Evolutionary conservation across 1,140 invertebrate genomes (phyloP).

Genomic region (Sitophilus oryzae): DNA sequence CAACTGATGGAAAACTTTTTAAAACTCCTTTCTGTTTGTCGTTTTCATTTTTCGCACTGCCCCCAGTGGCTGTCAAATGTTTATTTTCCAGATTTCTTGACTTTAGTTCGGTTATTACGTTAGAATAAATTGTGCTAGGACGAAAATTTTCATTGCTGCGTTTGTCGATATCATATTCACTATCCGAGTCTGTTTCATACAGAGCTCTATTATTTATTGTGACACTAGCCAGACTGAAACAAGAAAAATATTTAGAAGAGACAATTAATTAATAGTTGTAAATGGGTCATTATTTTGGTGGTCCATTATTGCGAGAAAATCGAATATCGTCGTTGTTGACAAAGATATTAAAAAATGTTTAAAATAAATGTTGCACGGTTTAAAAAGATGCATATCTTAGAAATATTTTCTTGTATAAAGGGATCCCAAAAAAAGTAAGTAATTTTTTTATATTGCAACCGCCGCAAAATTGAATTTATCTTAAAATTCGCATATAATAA

Average conservation of each 20-base stretch:
- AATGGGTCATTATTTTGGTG: background rate
- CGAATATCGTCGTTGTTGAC: background rate
- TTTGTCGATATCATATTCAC: slow-evolving; percentile 10
- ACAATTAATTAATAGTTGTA: slow-evolving; percentile 4
- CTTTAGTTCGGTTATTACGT: slow-evolving; percentile 23
- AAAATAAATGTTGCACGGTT: too few relatives aligned
- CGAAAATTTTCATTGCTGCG: background rate
- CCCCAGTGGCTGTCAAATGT: too few relatives aligned
- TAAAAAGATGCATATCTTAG: too few relatives aligned
- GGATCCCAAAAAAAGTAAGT: too few relatives aligned
- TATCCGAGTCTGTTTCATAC: slow-evolving; percentile 32
- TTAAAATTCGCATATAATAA: too few relatives aligned
- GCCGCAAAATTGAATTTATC: too few relatives aligned
- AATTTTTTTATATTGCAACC: too few relatives aligned
- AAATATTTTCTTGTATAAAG: too few relatives aligned
- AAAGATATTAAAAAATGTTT: too few relatives aligned
- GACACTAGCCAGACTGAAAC: too few relatives aligned
- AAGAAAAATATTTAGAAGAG: background rate
- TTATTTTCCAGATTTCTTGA: too few relatives aligned
- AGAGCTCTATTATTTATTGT: slow-evolving; percentile 29
- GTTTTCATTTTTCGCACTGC: slow-evolving; percentile 13
- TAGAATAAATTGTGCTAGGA: slow-evolving; percentile 17
- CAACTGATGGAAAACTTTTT: slow-evolving; percentile 30
- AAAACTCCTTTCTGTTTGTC: slow-evolving; percentile 27
- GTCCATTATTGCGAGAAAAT: background rate